phyloP scores from a whole-genome alignment of 2,113 vertebrate genomes.

The Tachuris rubrigastra region DNA sequence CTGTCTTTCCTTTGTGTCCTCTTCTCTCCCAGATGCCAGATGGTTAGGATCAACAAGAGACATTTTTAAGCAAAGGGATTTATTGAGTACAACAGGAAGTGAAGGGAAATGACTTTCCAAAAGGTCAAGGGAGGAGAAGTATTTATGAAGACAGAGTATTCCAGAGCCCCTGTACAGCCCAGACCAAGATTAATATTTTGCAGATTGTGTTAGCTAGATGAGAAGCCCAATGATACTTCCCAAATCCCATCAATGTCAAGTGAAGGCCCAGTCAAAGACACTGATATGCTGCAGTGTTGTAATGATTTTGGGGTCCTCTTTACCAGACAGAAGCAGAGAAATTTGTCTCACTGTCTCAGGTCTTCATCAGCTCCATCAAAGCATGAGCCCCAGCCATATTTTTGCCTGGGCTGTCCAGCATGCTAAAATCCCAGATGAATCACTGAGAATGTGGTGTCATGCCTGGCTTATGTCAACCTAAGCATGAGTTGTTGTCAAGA shows the following conservation, averaged over 20 bases:
- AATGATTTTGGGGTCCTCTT: background rate
- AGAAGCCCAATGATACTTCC: background rate
- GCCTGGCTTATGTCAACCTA: background rate
- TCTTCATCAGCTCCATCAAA: background rate
- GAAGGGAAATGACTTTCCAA: background rate
- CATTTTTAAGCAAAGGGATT: background rate
- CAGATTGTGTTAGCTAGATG: background rate
- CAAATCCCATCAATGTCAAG: background rate
- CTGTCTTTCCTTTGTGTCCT: background rate
- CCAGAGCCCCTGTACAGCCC: background rate
- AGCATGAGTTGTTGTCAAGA: background rate
- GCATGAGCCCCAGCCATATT: background rate
- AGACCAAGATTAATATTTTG: background rate
- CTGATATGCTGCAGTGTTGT: background rate
- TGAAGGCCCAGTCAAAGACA: background rate
- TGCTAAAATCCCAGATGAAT: background rate
- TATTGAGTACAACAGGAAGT: constrained; percentile 5
- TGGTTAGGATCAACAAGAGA: background rate
- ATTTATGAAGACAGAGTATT: background rate
- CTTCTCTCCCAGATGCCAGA: background rate
- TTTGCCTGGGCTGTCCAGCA: background rate
- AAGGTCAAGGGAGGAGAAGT: background rate
- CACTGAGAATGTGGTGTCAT: background rate
- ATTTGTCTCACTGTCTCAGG: background rate
- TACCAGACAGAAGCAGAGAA: background rate